These are phyloP conservation scores for Caiman crocodilus DNA, from an alignment of 2,797 vertebrate genomes.

Conservation along the genomic window DNA sequence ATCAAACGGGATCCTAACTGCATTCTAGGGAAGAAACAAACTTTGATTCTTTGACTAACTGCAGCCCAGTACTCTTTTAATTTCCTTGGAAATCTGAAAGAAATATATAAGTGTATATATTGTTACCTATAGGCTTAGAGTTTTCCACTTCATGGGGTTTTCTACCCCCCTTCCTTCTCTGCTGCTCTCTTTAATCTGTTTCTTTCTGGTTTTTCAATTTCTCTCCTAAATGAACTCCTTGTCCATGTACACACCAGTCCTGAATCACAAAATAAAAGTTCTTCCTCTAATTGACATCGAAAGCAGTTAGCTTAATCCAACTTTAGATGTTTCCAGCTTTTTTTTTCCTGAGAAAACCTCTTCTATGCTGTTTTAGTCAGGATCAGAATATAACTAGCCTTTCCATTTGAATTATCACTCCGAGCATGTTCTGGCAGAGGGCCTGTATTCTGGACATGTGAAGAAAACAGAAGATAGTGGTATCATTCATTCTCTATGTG, in stretches of 20 bases:
- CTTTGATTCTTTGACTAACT: background rate
- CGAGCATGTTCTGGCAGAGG: background rate
- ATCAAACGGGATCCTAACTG: background rate
- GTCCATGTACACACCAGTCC: background rate
- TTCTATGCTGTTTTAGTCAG: background rate
- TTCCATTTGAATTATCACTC: background rate
- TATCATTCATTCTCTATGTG: background rate
- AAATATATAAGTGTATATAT: background rate
- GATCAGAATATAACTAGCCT: background rate
- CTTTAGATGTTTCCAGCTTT: background rate
- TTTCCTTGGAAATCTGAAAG: slow-evolving; percentile 9
- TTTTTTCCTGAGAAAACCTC: background rate
- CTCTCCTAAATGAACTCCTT: background rate
- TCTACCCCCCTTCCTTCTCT: background rate
- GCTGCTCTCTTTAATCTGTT: background rate
- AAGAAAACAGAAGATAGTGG: background rate
- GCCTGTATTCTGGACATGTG: background rate
- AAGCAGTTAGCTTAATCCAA: background rate
- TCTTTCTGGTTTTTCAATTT: background rate
- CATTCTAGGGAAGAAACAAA: background rate
- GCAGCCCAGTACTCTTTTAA: background rate
- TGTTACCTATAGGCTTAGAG: background rate
- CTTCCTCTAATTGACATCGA: background rate
- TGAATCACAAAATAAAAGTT: slow-evolving; percentile 27
- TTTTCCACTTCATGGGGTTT: background rate